phyloP scores from a whole-genome alignment of 2,797 vertebrate genomes.

The Syngnathus rostellatus region DNA sequence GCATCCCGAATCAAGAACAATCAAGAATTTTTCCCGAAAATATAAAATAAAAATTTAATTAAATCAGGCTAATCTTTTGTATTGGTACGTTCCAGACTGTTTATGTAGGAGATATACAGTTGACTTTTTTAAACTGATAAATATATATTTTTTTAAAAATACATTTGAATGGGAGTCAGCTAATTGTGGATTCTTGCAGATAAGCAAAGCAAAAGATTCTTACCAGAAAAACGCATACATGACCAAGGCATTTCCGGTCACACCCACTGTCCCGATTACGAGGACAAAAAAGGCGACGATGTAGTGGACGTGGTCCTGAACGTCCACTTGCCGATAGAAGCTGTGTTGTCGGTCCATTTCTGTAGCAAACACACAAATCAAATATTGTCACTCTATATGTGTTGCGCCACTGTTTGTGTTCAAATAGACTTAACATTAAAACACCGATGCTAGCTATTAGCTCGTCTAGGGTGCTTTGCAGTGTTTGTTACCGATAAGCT shows the following conservation, averaged over 20 bases:
- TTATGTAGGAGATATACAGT: too few species aligned
- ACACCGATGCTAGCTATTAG: background rate
- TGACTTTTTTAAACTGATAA: too few species aligned
- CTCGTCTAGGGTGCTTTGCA: background rate
- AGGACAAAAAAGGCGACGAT: constrained; percentile 69
- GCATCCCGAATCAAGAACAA: constrained; percentile 3
- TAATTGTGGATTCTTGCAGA: background rate
- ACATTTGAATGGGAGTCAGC: too few species aligned
- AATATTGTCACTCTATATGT: too few species aligned
- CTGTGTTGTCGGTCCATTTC: constrained; percentile 58
- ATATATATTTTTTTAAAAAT: too few species aligned
- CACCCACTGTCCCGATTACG: constrained; percentile 67
- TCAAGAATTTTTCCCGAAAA: background rate
- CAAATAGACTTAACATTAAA: background rate
- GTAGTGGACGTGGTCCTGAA: constrained; percentile 68
- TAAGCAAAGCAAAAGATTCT: background rate
- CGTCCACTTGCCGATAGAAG: constrained; percentile 67
- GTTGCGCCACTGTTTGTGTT: too few species aligned
- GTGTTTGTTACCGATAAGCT: background rate
- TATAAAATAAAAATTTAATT: too few species aligned
- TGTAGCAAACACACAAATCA: constrained; percentile 11
- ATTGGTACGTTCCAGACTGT: too few species aligned
- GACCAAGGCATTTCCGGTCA: constrained; percentile 68
- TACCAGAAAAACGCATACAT: constrained; percentile 75
- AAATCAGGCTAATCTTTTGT: too few species aligned